phyloP scores from a whole-genome alignment of 1,140 invertebrate species.

The Chironomus tepperi region DNA sequence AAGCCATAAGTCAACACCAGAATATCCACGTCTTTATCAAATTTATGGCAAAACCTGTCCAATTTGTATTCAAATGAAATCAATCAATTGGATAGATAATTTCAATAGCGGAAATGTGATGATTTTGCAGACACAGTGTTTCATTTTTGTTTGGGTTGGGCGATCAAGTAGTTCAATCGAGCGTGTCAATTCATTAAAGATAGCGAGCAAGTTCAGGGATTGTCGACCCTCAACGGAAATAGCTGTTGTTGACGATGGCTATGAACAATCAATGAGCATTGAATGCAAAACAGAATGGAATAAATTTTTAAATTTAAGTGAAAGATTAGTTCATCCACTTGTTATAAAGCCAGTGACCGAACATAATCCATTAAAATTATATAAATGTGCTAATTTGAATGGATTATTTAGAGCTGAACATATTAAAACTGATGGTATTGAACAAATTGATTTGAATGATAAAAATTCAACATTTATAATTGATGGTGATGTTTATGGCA shows the following conservation, averaged over 20 bases:
- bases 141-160: slow-evolving; percentile 78
- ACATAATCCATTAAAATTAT: slow-evolving; percentile 50
- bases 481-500: slow-evolving; percentile 73
- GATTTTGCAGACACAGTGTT: slow-evolving; percentile 60
- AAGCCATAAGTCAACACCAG: background rate
- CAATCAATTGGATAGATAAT: slow-evolving; percentile 60
- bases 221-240: slow-evolving; percentile 44
- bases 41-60: slow-evolving; percentile 36
- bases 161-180: slow-evolving; percentile 36
- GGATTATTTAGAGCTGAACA: slow-evolving; percentile 81
- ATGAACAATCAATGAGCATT: slow-evolving; percentile 61
- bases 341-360: slow-evolving; percentile 35
- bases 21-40: slow-evolving; percentile 30
- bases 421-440: slow-evolving; percentile 74
- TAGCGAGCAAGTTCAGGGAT: slow-evolving; percentile 39
- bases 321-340: slow-evolving; percentile 51
- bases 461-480: slow-evolving; percentile 62
- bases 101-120: slow-evolving; percentile 85
- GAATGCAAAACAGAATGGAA: slow-evolving; percentile 59
- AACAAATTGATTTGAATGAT: slow-evolving; percentile 64
- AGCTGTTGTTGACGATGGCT: slow-evolving; percentile 75
- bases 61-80: slow-evolving; percentile 44
- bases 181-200: slow-evolving; percentile 37
- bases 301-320: slow-evolving; percentile 55
- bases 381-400: slow-evolving; percentile 63